Evolutionary conservation across 2,888 invertebrate species (phyloP).

Genomic region (Helobdella robusta): DNA sequence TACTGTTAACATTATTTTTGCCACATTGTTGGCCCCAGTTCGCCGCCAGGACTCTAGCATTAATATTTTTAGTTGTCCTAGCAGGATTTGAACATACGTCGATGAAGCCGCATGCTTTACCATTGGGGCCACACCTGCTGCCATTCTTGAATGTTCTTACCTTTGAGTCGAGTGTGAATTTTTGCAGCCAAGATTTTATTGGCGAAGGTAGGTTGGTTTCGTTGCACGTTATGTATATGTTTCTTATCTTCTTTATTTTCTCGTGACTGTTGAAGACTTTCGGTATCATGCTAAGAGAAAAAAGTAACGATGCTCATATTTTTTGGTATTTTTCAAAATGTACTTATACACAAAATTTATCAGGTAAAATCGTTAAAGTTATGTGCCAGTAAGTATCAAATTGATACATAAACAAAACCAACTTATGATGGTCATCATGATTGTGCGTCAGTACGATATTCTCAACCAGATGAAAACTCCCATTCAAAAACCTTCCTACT

Average conservation of each 20-base stretch:
- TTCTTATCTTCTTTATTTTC: slow-evolving; percentile 19
- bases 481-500: slow-evolving; percentile 26
- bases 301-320: background rate
- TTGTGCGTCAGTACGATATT: slow-evolving; percentile 33
- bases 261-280: slow-evolving; percentile 12
- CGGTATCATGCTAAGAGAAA: slow-evolving; percentile 14
- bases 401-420: no score
- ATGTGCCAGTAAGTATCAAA: no score
- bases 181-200: slow-evolving; percentile 29
- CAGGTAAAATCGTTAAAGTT: no score
- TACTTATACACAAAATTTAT: no score
- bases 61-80: slow-evolving; percentile 7
- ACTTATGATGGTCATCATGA: slow-evolving; percentile 33
- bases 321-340: no score
- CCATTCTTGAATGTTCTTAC: slow-evolving; percentile 30
- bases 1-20: background rate
- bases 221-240: slow-evolving; percentile 32
- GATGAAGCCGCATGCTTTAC: slow-evolving; percentile 28
- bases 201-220: slow-evolving; percentile 15
- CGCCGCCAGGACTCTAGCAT: slow-evolving; percentile 28
- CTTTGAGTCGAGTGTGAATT: background rate
- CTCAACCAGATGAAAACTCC: slow-evolving; percentile 15
- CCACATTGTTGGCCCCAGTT: slow-evolving; percentile 30
- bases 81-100: slow-evolving; percentile 28
- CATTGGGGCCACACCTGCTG: slow-evolving; percentile 29